These are phyloP conservation scores for Raja brachyura DNA, from an alignment of 2,113 vertebrate genomes.

Conservation along the genomic window DNA sequence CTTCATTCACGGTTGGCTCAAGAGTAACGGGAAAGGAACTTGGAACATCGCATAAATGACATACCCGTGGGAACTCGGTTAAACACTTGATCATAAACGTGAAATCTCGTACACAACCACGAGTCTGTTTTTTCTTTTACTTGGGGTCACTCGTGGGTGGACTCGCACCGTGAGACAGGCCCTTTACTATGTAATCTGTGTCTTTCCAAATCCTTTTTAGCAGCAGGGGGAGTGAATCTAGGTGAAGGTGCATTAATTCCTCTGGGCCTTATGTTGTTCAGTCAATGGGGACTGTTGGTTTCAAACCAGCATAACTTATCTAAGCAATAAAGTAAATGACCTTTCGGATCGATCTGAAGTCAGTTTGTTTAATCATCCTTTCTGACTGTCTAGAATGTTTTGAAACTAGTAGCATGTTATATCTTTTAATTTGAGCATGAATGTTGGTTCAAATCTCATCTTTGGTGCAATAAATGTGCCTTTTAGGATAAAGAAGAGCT, in stretches of 20 bases:
- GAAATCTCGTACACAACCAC: too few species aligned
- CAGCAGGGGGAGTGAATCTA: too few species aligned
- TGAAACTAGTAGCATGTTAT: not conserved
- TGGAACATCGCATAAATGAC: too few species aligned
- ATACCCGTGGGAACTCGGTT: too few species aligned
- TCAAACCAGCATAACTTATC: not conserved
- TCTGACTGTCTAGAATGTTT: not conserved
- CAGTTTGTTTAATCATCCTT: not conserved
- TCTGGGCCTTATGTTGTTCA: not conserved
- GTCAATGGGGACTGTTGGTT: not conserved
- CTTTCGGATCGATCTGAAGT: not conserved
- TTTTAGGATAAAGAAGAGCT: slow-evolving; percentile 79
- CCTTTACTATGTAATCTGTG: not conserved
- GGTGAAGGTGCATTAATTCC: too few species aligned
- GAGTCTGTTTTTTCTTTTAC: too few species aligned
- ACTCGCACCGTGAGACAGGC: too few species aligned
- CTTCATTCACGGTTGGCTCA: too few species aligned
- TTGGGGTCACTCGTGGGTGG: too few species aligned
- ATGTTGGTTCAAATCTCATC: not conserved
- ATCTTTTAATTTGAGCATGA: slow-evolving; percentile 31
- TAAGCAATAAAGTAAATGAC: too few species aligned
- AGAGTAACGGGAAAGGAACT: too few species aligned
- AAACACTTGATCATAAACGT: too few species aligned
- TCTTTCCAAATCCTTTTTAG: not conserved
- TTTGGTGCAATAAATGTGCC: slow-evolving; percentile 20